A percentile compares a stretch with the other conserved stretches of the same genome.
These are phyloP conservation scores for Phaonia tiefii DNA, from an alignment of 2,888 invertebrate genomes.

Conservation along the genomic window DNA sequence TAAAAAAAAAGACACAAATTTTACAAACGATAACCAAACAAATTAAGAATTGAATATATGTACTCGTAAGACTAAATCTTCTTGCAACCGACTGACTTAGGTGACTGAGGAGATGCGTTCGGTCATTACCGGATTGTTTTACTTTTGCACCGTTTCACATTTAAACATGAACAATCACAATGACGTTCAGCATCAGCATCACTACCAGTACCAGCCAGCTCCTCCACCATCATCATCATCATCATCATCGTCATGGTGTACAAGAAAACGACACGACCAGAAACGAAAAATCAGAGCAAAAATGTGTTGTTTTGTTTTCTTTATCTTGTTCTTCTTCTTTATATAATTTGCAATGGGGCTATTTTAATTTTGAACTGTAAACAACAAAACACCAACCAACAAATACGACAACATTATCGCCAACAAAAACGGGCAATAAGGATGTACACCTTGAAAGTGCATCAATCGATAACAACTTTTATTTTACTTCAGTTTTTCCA, in stretches of 20 bases:
- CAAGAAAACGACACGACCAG: slow-evolving; percentile 50
- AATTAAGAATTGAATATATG: slow-evolving; percentile 34
- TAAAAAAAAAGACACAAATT: too few species aligned
- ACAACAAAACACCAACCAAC: background rate
- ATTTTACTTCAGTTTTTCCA: too few species aligned
- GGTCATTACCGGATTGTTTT: background rate
- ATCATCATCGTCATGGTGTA: slow-evolving; percentile 30
- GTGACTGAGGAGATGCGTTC: background rate
- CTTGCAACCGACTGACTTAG: background rate
- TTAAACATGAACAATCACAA: too few species aligned
- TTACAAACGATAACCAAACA: too few species aligned
- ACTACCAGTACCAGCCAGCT: background rate
- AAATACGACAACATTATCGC: background rate
- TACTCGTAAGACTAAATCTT: background rate
- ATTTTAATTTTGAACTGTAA: slow-evolving; percentile 20
- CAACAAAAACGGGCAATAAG: slow-evolving; percentile 39
- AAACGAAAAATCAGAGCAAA: slow-evolving; percentile 64
- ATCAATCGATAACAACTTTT: slow-evolving; percentile 60
- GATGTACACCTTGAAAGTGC: slow-evolving; percentile 67
- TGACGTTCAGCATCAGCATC: slow-evolving; percentile 23
- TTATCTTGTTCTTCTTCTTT: too few species aligned
- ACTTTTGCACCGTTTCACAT: slow-evolving; percentile 18
- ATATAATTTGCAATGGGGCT: slow-evolving; percentile 1
- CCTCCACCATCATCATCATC: slow-evolving; percentile 19
- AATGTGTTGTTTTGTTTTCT: slow-evolving; percentile 31